Conservation (phyloP, 2,888 invertebrate genomes). For the Plebejus argus region DNA sequence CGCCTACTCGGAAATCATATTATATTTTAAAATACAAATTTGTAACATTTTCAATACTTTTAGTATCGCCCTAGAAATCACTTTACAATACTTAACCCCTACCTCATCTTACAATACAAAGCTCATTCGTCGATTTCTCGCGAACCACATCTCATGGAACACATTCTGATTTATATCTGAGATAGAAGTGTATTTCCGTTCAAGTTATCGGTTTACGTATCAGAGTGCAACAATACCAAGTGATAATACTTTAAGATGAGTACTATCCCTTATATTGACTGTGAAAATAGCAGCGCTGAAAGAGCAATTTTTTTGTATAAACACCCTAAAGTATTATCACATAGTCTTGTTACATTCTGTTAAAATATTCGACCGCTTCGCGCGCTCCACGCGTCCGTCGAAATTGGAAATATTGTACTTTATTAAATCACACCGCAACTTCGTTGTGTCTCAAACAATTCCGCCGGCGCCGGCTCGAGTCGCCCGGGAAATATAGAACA, state of each 20-base stretch:
- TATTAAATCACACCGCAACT: conserved; percentile 34
- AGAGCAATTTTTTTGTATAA: no score
- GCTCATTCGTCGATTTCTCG: conserved; percentile 64
- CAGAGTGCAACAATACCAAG: neutral
- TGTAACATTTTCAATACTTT: conserved; percentile 78
- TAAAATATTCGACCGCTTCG: neutral
- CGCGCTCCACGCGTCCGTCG: neutral
- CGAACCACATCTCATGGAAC: conserved; percentile 58
- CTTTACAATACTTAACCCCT: conserved; percentile 65
- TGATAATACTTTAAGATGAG: no score
- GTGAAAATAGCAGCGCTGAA: no score
- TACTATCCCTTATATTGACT: no score
- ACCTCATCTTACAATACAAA: conserved; percentile 75
- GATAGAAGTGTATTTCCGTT: conserved; percentile 52
- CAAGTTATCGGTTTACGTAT: neutral
- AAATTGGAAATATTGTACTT: conserved; percentile 40
- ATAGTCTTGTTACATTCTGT: neutral
- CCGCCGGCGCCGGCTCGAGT: neutral
- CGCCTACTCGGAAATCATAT: conserved; percentile 49
- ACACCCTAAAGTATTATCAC: neutral
- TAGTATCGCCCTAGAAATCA: conserved; percentile 73
- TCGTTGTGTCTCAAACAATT: conserved; percentile 12
- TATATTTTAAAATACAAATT: conserved; percentile 78
- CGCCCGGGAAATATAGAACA: neutral
- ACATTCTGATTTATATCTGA: conserved; percentile 67